Base-by-base conservation (phyloP, 1,140 invertebrate genomes). In the Oncopodura yosiiana region DNA sequence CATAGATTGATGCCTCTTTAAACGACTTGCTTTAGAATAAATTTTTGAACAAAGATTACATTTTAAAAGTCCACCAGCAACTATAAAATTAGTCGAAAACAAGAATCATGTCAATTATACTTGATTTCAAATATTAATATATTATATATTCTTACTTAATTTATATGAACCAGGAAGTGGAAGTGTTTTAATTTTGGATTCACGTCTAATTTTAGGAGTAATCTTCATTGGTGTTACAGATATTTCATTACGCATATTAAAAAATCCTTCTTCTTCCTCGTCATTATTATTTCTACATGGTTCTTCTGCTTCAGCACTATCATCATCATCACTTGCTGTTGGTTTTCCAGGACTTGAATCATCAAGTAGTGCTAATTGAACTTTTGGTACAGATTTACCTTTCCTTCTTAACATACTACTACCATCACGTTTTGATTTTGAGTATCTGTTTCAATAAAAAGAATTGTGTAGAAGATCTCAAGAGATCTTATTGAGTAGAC, bases 11-110 rank as follows among this genome's bases (percentile, higher is more conserved):
- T 61, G 58, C 1, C 58, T 34, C 27, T 27, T n/a, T 1, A 61
- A 37, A 1, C 53, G 48, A 37, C 58, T 49, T 3, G 3, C 19
- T 0, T 24, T 36, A 18, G 36, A 18, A 23, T 53, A 61, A 11
- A 27, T 19, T 27, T 49, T 46, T 1, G 58, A 42, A 43, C 58
- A 61, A 8, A 54, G 21, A 3, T n/a, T 36, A 27, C 58, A 61
- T 14, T 16, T 12, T 8, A 30, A 29, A 12, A 49, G 3, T 18
- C 30, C 29, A 12, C 14, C 49, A 16, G 36, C 23, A 41, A 21
- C 8, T 23, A 16, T 16, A 27, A 44, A 53, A 53, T 14, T 11
- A 37, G 5, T 5, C n/a, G 24, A 1, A 23, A 14, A 34, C 1
- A 30, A 49, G 14, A 8, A 32, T 27, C 21, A 50, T n/a, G 12